These are phyloP conservation scores for Centropristis striata DNA, from an alignment of 2,113 vertebrate species.

Conservation along the genomic window DNA sequence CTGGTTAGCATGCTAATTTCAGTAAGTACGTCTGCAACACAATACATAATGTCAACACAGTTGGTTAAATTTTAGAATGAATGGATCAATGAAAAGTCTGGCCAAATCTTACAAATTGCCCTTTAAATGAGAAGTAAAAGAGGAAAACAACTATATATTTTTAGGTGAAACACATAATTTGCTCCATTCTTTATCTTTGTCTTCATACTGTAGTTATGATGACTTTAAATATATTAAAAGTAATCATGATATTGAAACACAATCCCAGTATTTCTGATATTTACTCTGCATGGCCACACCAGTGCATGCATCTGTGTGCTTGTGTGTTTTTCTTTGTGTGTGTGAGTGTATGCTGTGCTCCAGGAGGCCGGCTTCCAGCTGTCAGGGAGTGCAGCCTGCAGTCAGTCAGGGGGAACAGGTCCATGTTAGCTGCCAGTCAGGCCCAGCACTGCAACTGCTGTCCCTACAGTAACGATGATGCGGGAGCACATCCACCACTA, in stretches of 20 bases:
- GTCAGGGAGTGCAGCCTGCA: constrained; percentile 76
- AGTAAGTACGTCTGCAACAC: no score
- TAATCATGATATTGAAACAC: constrained; percentile 24
- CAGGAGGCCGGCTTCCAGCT: constrained; percentile 69
- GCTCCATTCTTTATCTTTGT: neutral
- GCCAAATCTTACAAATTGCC: no score
- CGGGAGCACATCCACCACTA: constrained; percentile 64
- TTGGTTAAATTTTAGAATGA: no score
- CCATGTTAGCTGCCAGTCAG: constrained; percentile 81
- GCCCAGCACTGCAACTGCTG: constrained; percentile 64
- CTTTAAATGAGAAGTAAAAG: neutral
- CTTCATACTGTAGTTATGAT: neutral
- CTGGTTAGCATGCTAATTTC: no score
- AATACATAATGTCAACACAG: no score
- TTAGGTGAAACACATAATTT: neutral
- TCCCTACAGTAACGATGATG: constrained; percentile 81
- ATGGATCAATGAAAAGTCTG: no score
- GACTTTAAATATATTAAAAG: constrained; percentile 18
- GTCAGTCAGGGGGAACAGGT: constrained; percentile 79
- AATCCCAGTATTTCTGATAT: constrained; percentile 3
- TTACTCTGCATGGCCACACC: constrained; percentile 12
- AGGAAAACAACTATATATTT: neutral
- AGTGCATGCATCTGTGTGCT: constrained; percentile 23
- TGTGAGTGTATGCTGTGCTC: constrained; percentile 33
- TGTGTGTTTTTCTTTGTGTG: constrained; percentile 13